These are phyloP conservation scores for Reinhardtius hippoglossoides DNA, from an alignment of 2,113 vertebrate species.

Conservation along the genomic window DNA sequence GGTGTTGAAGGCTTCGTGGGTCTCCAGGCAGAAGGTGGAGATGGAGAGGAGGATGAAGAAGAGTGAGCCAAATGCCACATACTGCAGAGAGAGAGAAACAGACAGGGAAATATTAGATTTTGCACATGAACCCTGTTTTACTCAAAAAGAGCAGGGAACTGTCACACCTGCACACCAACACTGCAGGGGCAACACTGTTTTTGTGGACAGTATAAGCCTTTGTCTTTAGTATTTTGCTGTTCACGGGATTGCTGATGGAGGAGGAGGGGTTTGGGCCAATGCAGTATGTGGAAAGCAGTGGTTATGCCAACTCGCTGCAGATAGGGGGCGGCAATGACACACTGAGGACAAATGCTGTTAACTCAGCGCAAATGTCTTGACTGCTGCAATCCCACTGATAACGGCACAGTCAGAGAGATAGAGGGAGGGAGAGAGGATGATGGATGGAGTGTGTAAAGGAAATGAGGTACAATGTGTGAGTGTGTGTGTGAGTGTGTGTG, in stretches of 20 bases:
- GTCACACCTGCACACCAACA: neutral
- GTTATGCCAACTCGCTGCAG: conserved; percentile 25
- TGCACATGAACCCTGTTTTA: neutral
- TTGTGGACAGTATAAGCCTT: neutral
- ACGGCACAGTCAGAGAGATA: conserved; percentile 8
- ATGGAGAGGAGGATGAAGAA: conserved; percentile 99
- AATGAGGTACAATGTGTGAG: conserved; percentile 19
- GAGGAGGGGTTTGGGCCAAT: conserved; percentile 48
- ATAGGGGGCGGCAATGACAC: conserved; percentile 56
- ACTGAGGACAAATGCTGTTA: conserved; percentile 24
- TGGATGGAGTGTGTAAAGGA: conserved; percentile 29
- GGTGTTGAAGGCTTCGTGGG: conserved; percentile 96
- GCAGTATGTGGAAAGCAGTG: conserved; percentile 43
- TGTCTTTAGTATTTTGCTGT: conserved; percentile 10
- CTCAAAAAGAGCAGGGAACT: neutral
- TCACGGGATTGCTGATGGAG: conserved; percentile 1
- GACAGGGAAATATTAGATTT: neutral
- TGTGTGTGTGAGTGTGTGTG: neutral
- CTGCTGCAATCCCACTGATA: conserved; percentile 59
- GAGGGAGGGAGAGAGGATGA: conserved; percentile 21
- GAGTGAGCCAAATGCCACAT: conserved; percentile 93
- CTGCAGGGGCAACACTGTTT: neutral
- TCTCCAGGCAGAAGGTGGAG: conserved; percentile 99
- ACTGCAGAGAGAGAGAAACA: conserved; percentile 77
- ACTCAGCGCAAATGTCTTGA: conserved; percentile 44